Percentiles rank a stretch among this genome's conserved stretches.
Evolutionary conservation across 2,888 invertebrate species (phyloP).

Genomic region (Augiades crinisus): DNA sequence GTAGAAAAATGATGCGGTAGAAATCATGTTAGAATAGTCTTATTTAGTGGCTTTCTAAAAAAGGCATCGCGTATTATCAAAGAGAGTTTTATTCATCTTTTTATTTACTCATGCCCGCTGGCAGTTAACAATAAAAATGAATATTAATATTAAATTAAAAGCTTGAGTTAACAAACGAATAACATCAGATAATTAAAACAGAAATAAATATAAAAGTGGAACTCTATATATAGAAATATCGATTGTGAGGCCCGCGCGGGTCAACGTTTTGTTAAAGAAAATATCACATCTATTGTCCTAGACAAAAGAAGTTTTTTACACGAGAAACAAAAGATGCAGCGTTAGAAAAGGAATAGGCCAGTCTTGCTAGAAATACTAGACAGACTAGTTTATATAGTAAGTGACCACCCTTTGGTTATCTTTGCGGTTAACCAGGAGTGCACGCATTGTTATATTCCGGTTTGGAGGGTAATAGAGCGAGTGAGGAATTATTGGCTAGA

Average conservation of each 20-base stretch:
- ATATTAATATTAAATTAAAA: too few relatives aligned
- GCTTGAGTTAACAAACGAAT: too few relatives aligned
- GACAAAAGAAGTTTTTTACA: not conserved
- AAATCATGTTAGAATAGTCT: too few relatives aligned
- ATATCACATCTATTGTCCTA: not conserved
- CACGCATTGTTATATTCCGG: conserved; percentile 26
- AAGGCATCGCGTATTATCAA: too few relatives aligned
- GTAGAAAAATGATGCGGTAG: conserved; percentile 40
- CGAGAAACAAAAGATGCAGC: not conserved
- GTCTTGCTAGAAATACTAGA: conserved; percentile 7
- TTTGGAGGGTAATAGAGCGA: conserved; percentile 27
- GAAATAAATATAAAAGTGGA: not conserved
- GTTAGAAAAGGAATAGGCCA: conserved; percentile 15
- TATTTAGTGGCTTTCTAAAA: too few relatives aligned
- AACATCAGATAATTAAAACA: too few relatives aligned
- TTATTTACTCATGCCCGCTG: too few relatives aligned
- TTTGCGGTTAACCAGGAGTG: conserved; percentile 26
- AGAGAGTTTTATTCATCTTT: too few relatives aligned
- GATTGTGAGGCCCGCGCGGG: not conserved
- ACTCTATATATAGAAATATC: not conserved
- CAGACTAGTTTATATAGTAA: conserved; percentile 4
- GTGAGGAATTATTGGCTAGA: conserved; percentile 26
- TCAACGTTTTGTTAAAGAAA: not conserved
- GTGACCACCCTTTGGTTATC: conserved; percentile 25
- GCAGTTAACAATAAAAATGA: too few relatives aligned